A percentile compares a stretch with the other conserved stretches of the same genome.
Evolutionary conservation across 2,113 vertebrate species (phyloP).

Genomic region (Speoplatyrhinus poulsoni): DNA sequence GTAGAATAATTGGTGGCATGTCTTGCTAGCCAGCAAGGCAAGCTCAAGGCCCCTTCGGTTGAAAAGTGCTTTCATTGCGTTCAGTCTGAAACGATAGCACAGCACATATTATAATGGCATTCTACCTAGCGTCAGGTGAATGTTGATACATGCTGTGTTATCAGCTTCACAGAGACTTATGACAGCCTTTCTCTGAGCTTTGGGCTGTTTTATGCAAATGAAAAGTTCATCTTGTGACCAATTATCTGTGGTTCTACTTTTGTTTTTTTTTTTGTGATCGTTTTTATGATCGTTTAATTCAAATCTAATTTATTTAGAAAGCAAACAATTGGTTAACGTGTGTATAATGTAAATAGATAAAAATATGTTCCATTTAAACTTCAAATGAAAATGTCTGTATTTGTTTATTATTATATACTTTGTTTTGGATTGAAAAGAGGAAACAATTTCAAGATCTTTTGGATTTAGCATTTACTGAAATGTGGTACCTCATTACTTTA

Average conservation of each 20-base stretch:
- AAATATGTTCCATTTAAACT: too few relatives aligned
- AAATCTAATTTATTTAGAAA: background rate
- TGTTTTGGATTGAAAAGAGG: too few relatives aligned
- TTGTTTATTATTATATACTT: too few relatives aligned
- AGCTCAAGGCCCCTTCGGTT: slow-evolving; percentile 57
- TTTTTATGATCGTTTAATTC: slow-evolving; percentile 4
- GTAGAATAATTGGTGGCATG: slow-evolving; percentile 49
- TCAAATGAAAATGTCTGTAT: too few relatives aligned
- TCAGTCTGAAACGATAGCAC: slow-evolving; percentile 62
- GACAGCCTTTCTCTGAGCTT: slow-evolving; percentile 54
- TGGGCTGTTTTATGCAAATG: slow-evolving; percentile 57
- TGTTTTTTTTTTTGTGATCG: slow-evolving; percentile 16
- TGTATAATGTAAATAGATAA: too few relatives aligned
- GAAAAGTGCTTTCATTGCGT: slow-evolving; percentile 67
- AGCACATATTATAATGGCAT: slow-evolving; percentile 71
- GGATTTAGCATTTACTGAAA: too few relatives aligned
- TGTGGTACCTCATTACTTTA: too few relatives aligned
- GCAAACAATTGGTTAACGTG: too few relatives aligned
- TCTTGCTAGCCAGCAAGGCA: slow-evolving; percentile 46
- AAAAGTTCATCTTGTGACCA: slow-evolving; percentile 60
- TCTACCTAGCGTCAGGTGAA: slow-evolving; percentile 64
- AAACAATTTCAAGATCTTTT: too few relatives aligned
- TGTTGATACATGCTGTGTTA: slow-evolving; percentile 67
- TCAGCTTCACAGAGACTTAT: slow-evolving; percentile 57
- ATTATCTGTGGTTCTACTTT: slow-evolving; percentile 32